Conservation (phyloP, 2,888 invertebrate genomes). For the Priapulus caudatus region DNA sequence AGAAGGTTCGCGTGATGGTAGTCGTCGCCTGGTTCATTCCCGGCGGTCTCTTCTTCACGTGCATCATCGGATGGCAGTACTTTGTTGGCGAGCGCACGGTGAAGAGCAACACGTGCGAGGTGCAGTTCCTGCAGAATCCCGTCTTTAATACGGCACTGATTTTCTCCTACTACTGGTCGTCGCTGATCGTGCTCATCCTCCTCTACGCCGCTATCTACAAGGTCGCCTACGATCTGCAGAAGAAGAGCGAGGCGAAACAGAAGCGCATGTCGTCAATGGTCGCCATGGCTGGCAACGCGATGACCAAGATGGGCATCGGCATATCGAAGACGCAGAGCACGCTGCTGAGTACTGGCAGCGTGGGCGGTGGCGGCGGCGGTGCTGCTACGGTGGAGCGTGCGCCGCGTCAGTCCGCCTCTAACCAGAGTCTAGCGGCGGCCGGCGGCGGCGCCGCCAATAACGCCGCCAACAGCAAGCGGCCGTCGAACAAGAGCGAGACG, state of each 20-base stretch:
- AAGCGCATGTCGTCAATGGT: slow-evolving; percentile 91
- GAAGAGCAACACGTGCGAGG: slow-evolving; percentile 75
- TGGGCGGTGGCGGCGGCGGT: slow-evolving; percentile 29
- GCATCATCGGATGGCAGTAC: slow-evolving; percentile 98
- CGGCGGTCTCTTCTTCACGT: slow-evolving; percentile 85
- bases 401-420: background rate
- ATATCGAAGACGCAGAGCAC: slow-evolving; percentile 61
- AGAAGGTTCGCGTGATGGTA: slow-evolving; percentile 86
- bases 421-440: background rate
- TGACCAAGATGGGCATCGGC: slow-evolving; percentile 60
- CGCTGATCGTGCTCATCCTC: slow-evolving; percentile 82
- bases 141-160: slow-evolving; percentile 93
- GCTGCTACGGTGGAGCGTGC: slow-evolving; percentile 40
- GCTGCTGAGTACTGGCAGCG: slow-evolving; percentile 42
- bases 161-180: slow-evolving; percentile 81
- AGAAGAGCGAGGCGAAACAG: slow-evolving; percentile 89
- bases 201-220: slow-evolving; percentile 95
- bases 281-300: slow-evolving; percentile 72
- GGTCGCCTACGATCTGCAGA: slow-evolving; percentile 93
- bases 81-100: slow-evolving; percentile 85
- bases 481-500: slow-evolving; percentile 41
- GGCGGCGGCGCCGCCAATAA: background rate
- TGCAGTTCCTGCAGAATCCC: slow-evolving; percentile 93
- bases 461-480: background rate
- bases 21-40: slow-evolving; percentile 94